These are phyloP conservation scores for Dromiciops gliroides DNA, from an alignment of 2,113 vertebrate genomes.

Conservation along the genomic window DNA sequence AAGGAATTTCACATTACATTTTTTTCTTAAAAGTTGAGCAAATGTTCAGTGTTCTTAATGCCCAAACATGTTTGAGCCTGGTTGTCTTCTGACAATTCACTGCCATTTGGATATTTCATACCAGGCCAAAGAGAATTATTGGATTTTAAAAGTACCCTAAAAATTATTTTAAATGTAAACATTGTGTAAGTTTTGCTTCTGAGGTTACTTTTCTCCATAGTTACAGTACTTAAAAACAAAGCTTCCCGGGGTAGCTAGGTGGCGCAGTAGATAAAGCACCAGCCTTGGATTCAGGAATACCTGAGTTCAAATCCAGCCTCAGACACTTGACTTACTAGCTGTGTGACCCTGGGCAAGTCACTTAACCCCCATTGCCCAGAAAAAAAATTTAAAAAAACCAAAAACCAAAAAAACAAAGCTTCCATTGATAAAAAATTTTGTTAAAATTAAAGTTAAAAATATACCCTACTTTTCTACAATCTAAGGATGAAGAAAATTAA, in stretches of 20 bases:
- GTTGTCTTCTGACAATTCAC: not conserved
- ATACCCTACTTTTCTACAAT: not conserved
- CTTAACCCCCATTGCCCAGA: no score
- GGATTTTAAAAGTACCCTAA: not conserved
- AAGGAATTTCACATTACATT: no score
- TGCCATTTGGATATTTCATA: not conserved
- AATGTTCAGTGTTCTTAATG: not conserved
- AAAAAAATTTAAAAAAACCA: no score
- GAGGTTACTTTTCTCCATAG: not conserved
- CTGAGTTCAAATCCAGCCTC: no score
- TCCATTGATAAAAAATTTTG: not conserved
- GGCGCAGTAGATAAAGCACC: no score
- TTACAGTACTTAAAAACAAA: not conserved
- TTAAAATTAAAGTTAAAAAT: not conserved
- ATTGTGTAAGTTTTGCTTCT: not conserved
- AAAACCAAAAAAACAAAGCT: not conserved
- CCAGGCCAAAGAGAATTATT: not conserved
- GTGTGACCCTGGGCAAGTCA: no score
- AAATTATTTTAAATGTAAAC: not conserved
- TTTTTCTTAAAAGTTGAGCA: not conserved
- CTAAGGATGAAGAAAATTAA: not conserved
- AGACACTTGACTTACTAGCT: no score
- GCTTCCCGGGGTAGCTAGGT: no score
- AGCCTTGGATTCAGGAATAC: no score
- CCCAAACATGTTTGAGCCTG: not conserved